These are phyloP conservation scores for Triplophysa dalaica DNA, from an alignment of 2,113 vertebrate genomes.

Conservation along the genomic window DNA sequence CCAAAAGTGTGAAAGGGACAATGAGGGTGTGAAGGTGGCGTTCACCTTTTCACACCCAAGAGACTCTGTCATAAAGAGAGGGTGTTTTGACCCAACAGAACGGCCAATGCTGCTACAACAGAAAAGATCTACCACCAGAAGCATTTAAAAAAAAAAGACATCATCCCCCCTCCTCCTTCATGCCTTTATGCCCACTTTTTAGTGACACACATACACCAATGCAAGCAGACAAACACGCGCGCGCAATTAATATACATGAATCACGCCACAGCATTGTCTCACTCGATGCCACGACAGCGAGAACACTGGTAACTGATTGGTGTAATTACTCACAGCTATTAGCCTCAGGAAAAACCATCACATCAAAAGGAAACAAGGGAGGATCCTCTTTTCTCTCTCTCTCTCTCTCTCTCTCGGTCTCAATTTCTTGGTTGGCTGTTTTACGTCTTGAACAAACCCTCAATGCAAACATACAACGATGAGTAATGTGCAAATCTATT, in stretches of 20 bases:
- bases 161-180: not conserved
- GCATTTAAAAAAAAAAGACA: not conserved
- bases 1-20: not conserved
- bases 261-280: not conserved
- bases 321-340: slow-evolving; percentile 78
- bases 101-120: not conserved
- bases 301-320: slow-evolving; percentile 60
- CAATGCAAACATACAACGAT: slow-evolving; percentile 11
- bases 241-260: slow-evolving; percentile 3
- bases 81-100: slow-evolving; percentile 4
- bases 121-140: not conserved
- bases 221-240: not conserved
- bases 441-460: slow-evolving; percentile 38
- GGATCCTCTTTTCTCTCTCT: slow-evolving; percentile 44
- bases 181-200: not conserved
- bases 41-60: too few relatives aligned
- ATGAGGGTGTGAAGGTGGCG: not conserved
- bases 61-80: not conserved
- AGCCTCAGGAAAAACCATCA: slow-evolving; percentile 60
- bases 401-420: slow-evolving; percentile 5
- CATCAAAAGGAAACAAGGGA: slow-evolving; percentile 28
- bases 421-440: slow-evolving; percentile 20
- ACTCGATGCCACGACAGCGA: not conserved
- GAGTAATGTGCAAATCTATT: slow-evolving; percentile 3
- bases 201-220: not conserved